phyloP scores from a whole-genome alignment of 2,797 vertebrate species.

The Spondyliosoma cantharus region DNA sequence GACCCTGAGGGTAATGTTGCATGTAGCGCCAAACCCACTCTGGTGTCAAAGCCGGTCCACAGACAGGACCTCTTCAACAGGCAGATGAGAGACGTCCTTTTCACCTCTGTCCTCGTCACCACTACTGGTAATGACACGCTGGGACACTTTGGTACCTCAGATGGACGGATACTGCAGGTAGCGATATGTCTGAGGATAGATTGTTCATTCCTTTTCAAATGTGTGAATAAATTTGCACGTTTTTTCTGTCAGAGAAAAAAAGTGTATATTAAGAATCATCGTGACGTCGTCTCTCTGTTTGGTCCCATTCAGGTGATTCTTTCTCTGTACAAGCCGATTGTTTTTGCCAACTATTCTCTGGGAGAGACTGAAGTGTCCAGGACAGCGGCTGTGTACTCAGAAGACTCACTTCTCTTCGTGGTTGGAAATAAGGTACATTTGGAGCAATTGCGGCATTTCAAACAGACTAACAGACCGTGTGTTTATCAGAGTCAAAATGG shows the following conservation, averaged over 20 bases:
- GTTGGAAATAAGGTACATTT: conserved; percentile 89
- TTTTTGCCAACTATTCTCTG: conserved; percentile 94
- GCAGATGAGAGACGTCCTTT: conserved; percentile 83
- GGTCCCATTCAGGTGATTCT: conserved; percentile 87
- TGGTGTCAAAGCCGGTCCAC: conserved; percentile 79
- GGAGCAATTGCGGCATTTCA: neutral
- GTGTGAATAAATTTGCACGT: neutral
- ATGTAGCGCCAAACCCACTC: conserved; percentile 88
- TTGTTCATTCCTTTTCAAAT: neutral
- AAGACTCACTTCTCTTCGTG: conserved; percentile 86
- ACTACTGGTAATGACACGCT: conserved; percentile 85
- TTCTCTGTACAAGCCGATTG: conserved; percentile 77
- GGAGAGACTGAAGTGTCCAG: conserved; percentile 80
- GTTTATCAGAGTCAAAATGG: neutral
- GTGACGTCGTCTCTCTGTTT: conserved; percentile 26
- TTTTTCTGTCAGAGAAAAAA: neutral
- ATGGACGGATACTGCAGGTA: conserved; percentile 93
- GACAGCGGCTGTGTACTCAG: conserved; percentile 79
- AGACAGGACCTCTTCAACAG: conserved; percentile 92
- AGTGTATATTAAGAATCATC: neutral
- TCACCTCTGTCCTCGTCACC: conserved; percentile 91
- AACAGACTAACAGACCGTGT: neutral
- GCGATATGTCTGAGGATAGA: neutral
- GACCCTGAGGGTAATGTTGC: conserved; percentile 74
- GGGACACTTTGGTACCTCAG: conserved; percentile 91